Conservation (phyloP, 2,888 invertebrate genomes). For the Ctena decussata region DNA sequence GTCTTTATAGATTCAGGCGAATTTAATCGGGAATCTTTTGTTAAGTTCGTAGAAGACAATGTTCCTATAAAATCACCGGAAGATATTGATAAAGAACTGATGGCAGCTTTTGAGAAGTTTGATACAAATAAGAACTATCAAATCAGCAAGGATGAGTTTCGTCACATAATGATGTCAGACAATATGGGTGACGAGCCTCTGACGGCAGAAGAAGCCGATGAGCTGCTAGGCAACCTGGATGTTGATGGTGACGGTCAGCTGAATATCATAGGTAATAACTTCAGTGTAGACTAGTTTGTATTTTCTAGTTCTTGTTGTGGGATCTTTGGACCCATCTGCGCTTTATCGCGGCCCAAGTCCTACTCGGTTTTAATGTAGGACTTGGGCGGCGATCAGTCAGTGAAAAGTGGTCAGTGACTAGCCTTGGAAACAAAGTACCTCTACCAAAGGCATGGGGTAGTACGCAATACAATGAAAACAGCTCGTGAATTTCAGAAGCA, state of each 20-base stretch:
- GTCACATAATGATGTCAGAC: slow-evolving; percentile 38
- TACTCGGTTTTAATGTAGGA: no score
- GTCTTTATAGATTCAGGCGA: slow-evolving; percentile 19
- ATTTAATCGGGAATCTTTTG: slow-evolving; percentile 39
- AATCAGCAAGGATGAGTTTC: slow-evolving; percentile 55
- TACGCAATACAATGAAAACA: no score
- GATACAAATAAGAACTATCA: slow-evolving; percentile 34
- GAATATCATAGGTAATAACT: slow-evolving; percentile 41
- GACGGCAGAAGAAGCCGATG: slow-evolving; percentile 44
- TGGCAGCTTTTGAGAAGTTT: slow-evolving; percentile 56
- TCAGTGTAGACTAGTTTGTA: no score
- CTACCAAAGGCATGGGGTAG: no score
- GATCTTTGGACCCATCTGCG: no score
- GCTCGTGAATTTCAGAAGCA: no score
- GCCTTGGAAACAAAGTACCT: no score
- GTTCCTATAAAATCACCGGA: slow-evolving; percentile 34
- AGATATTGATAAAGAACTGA: slow-evolving; percentile 46
- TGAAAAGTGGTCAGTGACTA: background rate
- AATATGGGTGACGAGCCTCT: slow-evolving; percentile 54
- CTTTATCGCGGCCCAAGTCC: no score
- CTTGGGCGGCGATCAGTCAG: no score
- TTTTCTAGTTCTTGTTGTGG: no score
- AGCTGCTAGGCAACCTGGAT: slow-evolving; percentile 22
- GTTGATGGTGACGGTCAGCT: slow-evolving; percentile 33
- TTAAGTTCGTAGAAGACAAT: slow-evolving; percentile 38